phyloP scores from a whole-genome alignment of 2,888 invertebrate genomes.

The Caenorhabditis parvicauda region DNA sequence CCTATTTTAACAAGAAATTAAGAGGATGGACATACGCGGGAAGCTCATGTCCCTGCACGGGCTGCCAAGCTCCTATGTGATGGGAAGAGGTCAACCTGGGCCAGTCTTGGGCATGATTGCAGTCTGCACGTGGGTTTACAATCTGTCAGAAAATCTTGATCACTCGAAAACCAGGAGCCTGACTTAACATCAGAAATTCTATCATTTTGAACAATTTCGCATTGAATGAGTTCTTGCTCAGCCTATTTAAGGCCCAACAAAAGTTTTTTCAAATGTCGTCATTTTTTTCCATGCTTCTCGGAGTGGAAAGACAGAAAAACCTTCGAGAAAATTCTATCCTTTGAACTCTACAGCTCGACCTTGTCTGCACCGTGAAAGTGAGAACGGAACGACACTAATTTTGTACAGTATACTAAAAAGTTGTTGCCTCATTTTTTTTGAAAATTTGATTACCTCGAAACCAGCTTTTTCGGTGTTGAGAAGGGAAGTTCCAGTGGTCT shows the following conservation, averaged over 20 bases:
- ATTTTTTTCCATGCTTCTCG: too few relatives aligned
- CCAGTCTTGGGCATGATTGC: slow-evolving; percentile 81
- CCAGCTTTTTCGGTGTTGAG: slow-evolving; percentile 49
- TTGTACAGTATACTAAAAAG: too few relatives aligned
- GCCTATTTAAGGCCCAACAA: too few relatives aligned
- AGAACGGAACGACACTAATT: too few relatives aligned
- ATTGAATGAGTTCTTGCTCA: background rate
- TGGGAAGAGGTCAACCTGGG: slow-evolving; percentile 22
- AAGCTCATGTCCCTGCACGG: slow-evolving; percentile 92
- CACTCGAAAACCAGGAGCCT: too few relatives aligned
- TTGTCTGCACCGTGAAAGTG: too few relatives aligned
- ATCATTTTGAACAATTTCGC: background rate
- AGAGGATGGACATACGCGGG: slow-evolving; percentile 96
- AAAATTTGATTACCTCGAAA: slow-evolving; percentile 48
- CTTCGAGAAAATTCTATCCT: too few relatives aligned
- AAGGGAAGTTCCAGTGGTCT: slow-evolving; percentile 31
- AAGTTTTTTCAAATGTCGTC: background rate
- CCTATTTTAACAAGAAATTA: too few relatives aligned
- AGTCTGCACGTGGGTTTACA: slow-evolving; percentile 78
- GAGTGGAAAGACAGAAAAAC: too few relatives aligned
- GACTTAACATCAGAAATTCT: background rate
- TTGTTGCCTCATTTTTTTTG: too few relatives aligned
- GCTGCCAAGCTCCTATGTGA: slow-evolving; percentile 69
- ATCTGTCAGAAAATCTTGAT: too few relatives aligned
- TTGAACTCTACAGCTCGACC: too few relatives aligned